Base-by-base conservation (phyloP, 1,140 invertebrate genomes). In the Heliconius hermathena region DNA sequence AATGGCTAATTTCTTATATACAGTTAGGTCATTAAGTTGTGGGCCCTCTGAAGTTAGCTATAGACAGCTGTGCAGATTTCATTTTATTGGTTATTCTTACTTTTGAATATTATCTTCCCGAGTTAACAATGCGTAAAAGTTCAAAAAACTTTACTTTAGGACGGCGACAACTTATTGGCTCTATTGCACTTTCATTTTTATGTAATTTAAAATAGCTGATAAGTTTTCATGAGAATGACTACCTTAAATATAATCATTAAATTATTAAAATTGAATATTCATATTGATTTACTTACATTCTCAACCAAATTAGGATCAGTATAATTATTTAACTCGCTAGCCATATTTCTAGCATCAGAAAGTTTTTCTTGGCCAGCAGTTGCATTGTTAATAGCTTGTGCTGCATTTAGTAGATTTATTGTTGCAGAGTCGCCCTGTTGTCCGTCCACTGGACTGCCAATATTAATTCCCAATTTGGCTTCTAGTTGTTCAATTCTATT, bases 401-500 rank as follows among this genome's bases (percentile, higher is more conserved):
- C 89, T n/a, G 92, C 82, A 77, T 90, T 93, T 18, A 95, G 57
- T n/a, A 95, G 76, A 79, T 95, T 94, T 3, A 85, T 75, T 8
- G 92, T 93, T n/a, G 89, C 87, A 49, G 91, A 92, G 77, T 95
- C 94, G 8, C 90, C 90, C 75, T 90, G 87, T 79, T 94, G 92
- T 2, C 90, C 89, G 13, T 94, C 89, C 18, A 85, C 77, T 38
- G 81, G 77, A 3, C 80, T 71, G 77, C 81, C 83, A 8, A 84
- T 71, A 76, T 89, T 85, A 46, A 94, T 86, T 72, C 94, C 94
- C 73, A 95, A 85, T 87, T 95, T 95, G 29, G 91, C 92, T 89
- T 95, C 94, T 57, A 95, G 81, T 82, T 95, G 93, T 79, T 95
- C 94, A 81, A 95, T 93, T 83, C 94, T 89, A 79, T 85, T 95